These are phyloP conservation scores for Melanotaenia maccullochi DNA, from an alignment of 2,797 vertebrate genomes.

Conservation along the genomic window DNA sequence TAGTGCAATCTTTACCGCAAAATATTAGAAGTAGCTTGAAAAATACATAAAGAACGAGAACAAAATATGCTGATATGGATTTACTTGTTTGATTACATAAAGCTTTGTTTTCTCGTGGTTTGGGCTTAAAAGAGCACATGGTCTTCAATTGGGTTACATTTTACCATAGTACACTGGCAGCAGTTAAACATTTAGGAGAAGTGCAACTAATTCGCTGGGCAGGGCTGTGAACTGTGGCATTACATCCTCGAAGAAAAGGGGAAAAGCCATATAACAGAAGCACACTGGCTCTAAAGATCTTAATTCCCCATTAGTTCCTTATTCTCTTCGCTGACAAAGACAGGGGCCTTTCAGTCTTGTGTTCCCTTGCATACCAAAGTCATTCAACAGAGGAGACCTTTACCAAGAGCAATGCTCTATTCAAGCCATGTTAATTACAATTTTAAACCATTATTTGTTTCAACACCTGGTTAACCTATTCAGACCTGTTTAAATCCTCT, in stretches of 20 bases:
- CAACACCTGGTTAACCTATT: slow-evolving; percentile 91
- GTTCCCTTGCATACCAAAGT: slow-evolving; percentile 86
- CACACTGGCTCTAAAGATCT: slow-evolving; percentile 82
- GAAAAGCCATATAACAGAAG: slow-evolving; percentile 80
- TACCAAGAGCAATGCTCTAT: slow-evolving; percentile 85
- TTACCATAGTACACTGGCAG: slow-evolving; percentile 57
- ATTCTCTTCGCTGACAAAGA: slow-evolving; percentile 82
- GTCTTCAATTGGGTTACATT: slow-evolving; percentile 63
- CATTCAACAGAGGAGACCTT: slow-evolving; percentile 86
- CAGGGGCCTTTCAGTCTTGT: slow-evolving; percentile 79
- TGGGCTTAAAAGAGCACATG: slow-evolving; percentile 33
- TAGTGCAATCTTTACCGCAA: slow-evolving; percentile 20
- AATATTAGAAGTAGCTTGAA: slow-evolving; percentile 19
- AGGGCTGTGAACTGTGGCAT: slow-evolving; percentile 79
- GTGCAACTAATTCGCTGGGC: slow-evolving; percentile 76
- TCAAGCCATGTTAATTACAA: slow-evolving; percentile 88
- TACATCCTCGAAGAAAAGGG: slow-evolving; percentile 78
- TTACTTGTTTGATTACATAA: slow-evolving; percentile 23
- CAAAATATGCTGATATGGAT: slow-evolving; percentile 33
- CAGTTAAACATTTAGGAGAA: slow-evolving; percentile 69
- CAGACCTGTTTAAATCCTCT: slow-evolving; percentile 88
- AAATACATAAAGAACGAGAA: slow-evolving; percentile 26
- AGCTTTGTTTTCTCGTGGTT: slow-evolving; percentile 41
- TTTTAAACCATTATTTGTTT: slow-evolving; percentile 91
- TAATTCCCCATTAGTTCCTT: slow-evolving; percentile 86